Evolutionary conservation across 2,888 invertebrate genomes (phyloP).

Genomic region (Laothoe populi): DNA sequence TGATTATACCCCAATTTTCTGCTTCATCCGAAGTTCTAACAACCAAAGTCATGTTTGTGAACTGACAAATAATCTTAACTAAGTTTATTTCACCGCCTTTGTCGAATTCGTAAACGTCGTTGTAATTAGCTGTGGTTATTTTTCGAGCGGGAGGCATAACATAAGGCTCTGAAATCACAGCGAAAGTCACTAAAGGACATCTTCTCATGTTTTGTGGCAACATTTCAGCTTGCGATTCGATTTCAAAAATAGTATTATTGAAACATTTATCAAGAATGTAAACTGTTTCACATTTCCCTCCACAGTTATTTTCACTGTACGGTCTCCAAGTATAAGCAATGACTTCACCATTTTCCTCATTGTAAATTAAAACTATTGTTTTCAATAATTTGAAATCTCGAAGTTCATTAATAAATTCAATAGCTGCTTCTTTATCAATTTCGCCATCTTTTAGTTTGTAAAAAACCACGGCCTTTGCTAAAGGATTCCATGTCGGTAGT

Average conservation of each 20-base stretch:
- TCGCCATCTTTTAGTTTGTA: constrained; percentile 66
- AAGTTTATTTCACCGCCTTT: constrained; percentile 77
- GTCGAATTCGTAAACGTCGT: constrained; percentile 67
- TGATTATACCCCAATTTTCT: constrained; percentile 75
- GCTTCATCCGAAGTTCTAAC: constrained; percentile 63
- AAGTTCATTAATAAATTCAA: constrained; percentile 71
- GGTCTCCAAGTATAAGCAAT: constrained; percentile 77
- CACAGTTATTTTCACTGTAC: constrained; percentile 73
- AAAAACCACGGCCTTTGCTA: constrained; percentile 76
- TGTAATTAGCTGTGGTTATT: constrained; percentile 51
- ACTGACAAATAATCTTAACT: constrained; percentile 74
- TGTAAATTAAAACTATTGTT: constrained; percentile 72
- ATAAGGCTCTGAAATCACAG: constrained; percentile 77
- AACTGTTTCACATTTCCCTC: constrained; percentile 68
- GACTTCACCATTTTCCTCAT: constrained; percentile 58
- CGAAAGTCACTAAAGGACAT: constrained; percentile 73
- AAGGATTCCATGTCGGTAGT: constrained; percentile 81
- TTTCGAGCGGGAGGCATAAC: constrained; percentile 71
- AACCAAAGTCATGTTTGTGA: constrained; percentile 75
- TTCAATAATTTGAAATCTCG: constrained; percentile 67
- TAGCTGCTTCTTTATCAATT: constrained; percentile 56
- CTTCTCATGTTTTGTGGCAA: constrained; percentile 72
- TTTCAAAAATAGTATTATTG: constrained; percentile 56
- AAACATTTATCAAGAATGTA: constrained; percentile 72
- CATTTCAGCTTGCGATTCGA: constrained; percentile 61